Evolutionary conservation across 1,140 invertebrate species (phyloP).

Genomic region (Paralvinella palmiformis): DNA sequence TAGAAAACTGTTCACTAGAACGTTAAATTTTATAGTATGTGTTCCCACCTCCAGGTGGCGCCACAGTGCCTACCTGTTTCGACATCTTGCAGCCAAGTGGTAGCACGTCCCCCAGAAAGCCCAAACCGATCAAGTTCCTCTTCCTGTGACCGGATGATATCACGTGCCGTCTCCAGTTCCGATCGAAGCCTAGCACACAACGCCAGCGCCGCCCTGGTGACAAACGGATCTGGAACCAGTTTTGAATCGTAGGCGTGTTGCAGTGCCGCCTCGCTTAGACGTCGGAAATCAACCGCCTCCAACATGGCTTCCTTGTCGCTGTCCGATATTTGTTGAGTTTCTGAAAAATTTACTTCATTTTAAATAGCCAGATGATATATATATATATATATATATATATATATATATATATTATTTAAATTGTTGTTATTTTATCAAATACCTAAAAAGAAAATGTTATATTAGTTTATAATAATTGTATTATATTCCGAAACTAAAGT

Average conservation of each 20-base stretch:
- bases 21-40: background rate
- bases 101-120: background rate
- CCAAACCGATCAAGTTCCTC: conserved; percentile 8
- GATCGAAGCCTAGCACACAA: conserved; percentile 29
- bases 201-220: conserved; percentile 38
- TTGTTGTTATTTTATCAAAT: too few species aligned
- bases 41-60: background rate
- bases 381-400: too few species aligned
- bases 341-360: too few species aligned
- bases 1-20: background rate
- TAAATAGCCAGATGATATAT: too few species aligned
- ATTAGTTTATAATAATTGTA: too few species aligned
- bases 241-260: conserved; percentile 32
- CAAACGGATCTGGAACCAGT: conserved; percentile 29
- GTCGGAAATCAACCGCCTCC: conserved; percentile 35
- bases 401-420: too few species aligned
- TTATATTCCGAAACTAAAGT: too few species aligned
- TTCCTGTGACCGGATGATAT: conserved; percentile 9
- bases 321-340: conserved; percentile 21
- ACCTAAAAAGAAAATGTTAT: too few species aligned
- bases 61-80: background rate
- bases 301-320: conserved; percentile 34
- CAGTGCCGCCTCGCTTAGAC: conserved; percentile 36
- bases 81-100: background rate
- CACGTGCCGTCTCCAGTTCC: conserved; percentile 11